Base-by-base conservation (phyloP, 2,797 vertebrate genomes). In the Bradypodion ventrale region DNA sequence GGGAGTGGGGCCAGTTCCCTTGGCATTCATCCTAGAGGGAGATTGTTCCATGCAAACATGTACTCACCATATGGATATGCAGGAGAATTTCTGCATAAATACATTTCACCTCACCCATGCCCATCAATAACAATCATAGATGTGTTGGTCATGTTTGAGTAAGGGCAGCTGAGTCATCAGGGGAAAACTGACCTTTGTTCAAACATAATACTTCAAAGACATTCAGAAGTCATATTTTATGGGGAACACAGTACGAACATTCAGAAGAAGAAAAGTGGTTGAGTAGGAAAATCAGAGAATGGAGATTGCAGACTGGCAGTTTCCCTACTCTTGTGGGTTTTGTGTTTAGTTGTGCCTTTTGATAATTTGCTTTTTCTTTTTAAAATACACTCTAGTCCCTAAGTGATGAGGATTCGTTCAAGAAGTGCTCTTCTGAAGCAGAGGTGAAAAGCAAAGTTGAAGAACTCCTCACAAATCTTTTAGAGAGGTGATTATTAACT, bases 361-460 rank as follows among this genome's bases (percentile, higher is more conserved):
- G 52, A 8, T 7, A 68, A 3, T 83, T 82, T 77, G 83, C 29
- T 52, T 82, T 88, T 75, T 74, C n/a, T 21, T 52, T 83, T 89
- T 87, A 66, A 90, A 27, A 40, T 60, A 49, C 89, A 37, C 82
- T 90, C 81, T 87, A 99, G 98, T 98, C 98, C 83, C 95, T 99
- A 80, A 99, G 98, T 85, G 97, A 98, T 88, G 98, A 99, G 96
- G 98, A 99, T 90, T 98, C 98, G 75, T 98, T 99, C 92, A 97
- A 96, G 93, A 98, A 97, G 86, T 98, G 98, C 42, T 97, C 96
- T 35, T 96, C 96, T 1, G 93, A 96, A 86, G 93, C 84, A 1
- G 97, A 98, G 12, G 97, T 96, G 72, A 91, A 94, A 85, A 92
- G 92, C 62, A 98, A 98, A 91, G 95, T 97, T 68, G 91, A 96